Evolutionary conservation across 2,113 vertebrate species (phyloP).

Genomic region (Plecotus auritus): DNA sequence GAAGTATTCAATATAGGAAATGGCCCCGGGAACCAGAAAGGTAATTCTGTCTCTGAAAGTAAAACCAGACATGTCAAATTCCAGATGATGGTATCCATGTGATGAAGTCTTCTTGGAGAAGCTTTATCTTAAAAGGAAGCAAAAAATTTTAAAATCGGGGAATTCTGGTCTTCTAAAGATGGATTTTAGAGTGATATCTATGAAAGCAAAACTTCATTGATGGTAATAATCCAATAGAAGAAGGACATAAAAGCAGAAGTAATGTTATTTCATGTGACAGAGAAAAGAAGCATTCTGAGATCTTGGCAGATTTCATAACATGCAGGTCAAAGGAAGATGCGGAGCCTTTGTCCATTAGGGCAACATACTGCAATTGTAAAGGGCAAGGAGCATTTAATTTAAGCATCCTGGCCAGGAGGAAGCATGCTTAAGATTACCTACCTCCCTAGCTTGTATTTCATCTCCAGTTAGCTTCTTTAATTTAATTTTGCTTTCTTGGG

Average conservation of each 20-base stretch:
- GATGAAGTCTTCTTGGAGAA: background rate
- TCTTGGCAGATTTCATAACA: background rate
- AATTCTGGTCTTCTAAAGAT: background rate
- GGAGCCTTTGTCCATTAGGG: background rate
- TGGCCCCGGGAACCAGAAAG: background rate
- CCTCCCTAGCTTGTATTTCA: background rate
- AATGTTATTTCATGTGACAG: background rate
- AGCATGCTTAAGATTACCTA: background rate
- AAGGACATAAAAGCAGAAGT: background rate
- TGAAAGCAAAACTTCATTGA: background rate
- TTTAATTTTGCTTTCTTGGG: background rate
- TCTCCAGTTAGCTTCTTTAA: background rate
- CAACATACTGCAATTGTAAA: background rate
- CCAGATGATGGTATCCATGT: background rate
- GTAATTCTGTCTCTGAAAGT: background rate
- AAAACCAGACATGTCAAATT: background rate
- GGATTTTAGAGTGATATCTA: background rate
- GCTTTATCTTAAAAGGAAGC: background rate
- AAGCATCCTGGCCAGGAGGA: background rate
- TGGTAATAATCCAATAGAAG: background rate
- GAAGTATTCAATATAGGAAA: background rate
- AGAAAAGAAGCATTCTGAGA: background rate
- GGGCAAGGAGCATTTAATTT: background rate
- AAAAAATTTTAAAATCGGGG: background rate
- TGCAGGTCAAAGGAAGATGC: background rate